Evolutionary conservation across 2,888 invertebrate genomes (phyloP), one percentile per base, ranked within the genome.

Genomic region (Orgyia antiqua): DNA sequence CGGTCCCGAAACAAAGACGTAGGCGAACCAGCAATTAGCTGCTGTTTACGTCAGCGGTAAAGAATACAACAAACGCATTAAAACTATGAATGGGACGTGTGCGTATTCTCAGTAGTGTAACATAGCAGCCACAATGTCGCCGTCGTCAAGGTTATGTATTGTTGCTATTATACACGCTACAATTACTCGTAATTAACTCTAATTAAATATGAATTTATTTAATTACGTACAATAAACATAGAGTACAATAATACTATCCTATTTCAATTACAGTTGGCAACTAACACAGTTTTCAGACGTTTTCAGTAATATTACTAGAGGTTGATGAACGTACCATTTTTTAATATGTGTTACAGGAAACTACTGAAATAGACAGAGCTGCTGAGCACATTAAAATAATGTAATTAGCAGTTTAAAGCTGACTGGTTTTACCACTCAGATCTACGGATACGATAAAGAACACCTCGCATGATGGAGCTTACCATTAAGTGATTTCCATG

Each of bases 11-110:
- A 58, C 44, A 42, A 47, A 41, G 58, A 31, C 52, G 73, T 70
- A 63, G 72, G 69, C 69, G 72, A 68, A 56, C 46, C 57, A 56
- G 65, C 60, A 72, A 79, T 80, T 77, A 79, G 64, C 53, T 42
- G 53, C 48, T 45, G 55, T 54, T 47, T 61, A 67, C 71, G 68
- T 70, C 73, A 71, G 60, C 57, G 53, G 62, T 67, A 60, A 60
- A 68, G 63, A 70, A 67, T 62, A 57, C 66, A 45, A 49, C 42
- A 45, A 48, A 63, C 59, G 62, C 63, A 64, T 53, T 57, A 40
- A 49, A 45, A 43, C 50, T 55, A 63, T 68, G 67, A 72, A 75
- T 70, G 65, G 45, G 41, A 42, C 35, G 42, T 49, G 45, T 53
- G 49, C 52, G 63, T 60, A 58, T 54, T 48, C 53, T 46, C 40